Percentiles rank a stretch among this genome's conserved stretches.
Conservation (phyloP, 2,888 invertebrate species). For the Andricus curvator region DNA sequence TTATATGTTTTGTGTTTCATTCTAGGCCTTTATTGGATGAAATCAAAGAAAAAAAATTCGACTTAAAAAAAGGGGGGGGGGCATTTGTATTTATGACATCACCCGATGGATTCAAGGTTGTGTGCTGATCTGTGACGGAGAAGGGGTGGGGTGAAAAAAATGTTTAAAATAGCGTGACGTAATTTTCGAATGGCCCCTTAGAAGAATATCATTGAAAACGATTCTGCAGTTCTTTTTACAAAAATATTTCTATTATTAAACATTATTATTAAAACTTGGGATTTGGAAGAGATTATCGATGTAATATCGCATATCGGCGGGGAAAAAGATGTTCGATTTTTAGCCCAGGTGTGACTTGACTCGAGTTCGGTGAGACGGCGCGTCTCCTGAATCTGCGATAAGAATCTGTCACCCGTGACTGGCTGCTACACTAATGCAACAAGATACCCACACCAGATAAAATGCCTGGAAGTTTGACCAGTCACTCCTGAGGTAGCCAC, state of each 20-base stretch:
- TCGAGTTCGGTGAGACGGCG: constrained; percentile 69
- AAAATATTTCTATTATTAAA: background rate
- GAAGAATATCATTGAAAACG: too few species aligned
- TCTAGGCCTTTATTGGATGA: too few species aligned
- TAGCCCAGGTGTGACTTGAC: constrained; percentile 62
- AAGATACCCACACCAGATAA: constrained; percentile 73
- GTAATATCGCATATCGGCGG: background rate
- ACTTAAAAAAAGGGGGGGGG: too few species aligned
- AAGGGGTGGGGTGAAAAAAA: too few species aligned
- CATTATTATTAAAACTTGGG: background rate
- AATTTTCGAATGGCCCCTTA: too few species aligned
- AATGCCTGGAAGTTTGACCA: constrained; percentile 67
- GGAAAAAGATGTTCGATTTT: constrained; percentile 28
- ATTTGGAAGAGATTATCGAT: background rate
- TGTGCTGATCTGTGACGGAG: too few species aligned
- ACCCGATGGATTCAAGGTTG: too few species aligned
- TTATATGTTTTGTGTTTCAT: too few species aligned
- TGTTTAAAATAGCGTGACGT: too few species aligned
- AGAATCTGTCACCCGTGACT: constrained; percentile 71
- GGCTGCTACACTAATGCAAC: constrained; percentile 66
- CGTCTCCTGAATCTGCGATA: constrained; percentile 71
- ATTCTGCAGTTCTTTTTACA: background rate
- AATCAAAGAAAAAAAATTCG: too few species aligned
- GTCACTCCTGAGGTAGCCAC: constrained; percentile 59
- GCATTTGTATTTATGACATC: too few species aligned